phyloP scores from a whole-genome alignment of 2,888 invertebrate genomes.

The Pachycephus smyrnensis region DNA sequence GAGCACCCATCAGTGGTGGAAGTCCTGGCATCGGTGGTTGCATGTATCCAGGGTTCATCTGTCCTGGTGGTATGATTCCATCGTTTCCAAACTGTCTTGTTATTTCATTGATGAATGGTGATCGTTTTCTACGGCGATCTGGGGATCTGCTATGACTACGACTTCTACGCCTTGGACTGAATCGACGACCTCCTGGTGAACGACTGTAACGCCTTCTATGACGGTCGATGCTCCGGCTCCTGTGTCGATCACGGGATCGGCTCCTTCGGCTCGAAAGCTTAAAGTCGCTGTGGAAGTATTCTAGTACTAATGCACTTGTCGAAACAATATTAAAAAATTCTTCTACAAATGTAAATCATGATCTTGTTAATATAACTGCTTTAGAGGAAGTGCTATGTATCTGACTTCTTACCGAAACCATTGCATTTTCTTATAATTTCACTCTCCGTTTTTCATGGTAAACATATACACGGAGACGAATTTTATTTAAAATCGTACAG shows the following conservation, averaged over 20 bases:
- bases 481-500: not conserved
- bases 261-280: constrained; percentile 53
- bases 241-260: constrained; percentile 58
- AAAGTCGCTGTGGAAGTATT: constrained; percentile 41
- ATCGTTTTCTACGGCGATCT: constrained; percentile 57
- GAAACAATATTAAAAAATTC: not conserved
- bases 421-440: not conserved
- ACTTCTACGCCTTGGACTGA: constrained; percentile 42
- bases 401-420: not conserved
- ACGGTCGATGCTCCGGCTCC: constrained; percentile 51
- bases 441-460: constrained; percentile 1
- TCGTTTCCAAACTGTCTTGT: constrained; percentile 57
- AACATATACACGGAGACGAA: not conserved
- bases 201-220: constrained; percentile 53
- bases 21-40: constrained; percentile 38
- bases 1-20: constrained; percentile 29
- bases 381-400: not conserved
- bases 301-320: constrained; percentile 20
- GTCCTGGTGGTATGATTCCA: constrained; percentile 36
- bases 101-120: constrained; percentile 63
- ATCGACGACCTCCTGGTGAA: constrained; percentile 50
- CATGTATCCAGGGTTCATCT: constrained; percentile 23
- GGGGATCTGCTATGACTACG: constrained; percentile 51
- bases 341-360: not conserved
- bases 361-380: not conserved